Base-by-base conservation (phyloP, 1,140 invertebrate species). In the Cydia splendana region DNA sequence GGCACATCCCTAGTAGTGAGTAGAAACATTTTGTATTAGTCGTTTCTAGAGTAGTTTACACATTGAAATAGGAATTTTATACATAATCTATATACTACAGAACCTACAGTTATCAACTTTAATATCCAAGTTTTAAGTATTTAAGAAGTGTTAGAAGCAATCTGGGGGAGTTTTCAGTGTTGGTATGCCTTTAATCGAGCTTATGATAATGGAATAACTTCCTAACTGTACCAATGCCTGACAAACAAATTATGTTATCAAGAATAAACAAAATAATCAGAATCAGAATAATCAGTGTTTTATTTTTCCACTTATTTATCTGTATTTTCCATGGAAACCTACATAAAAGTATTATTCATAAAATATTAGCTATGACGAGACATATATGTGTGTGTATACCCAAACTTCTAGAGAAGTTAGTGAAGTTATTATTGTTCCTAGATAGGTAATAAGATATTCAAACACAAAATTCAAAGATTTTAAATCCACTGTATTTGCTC, bases 401-500 rank as follows among this genome's bases (percentile, higher is more conserved):
- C n/a, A n/a, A n/a, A n/a, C n/a, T n/a, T n/a, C n/a, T n/a, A n/a
- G n/a, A n/a, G n/a, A n/a, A n/a, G n/a, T n/a, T n/a, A n/a, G 34
- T 34, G 34, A 34, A 5, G 4, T 34, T 34, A 5, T 6, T 6
- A 34, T 34, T 34, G 34, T 34, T 34, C 34, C 34, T 15, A 69
- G 30, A 78, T 78, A 78, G 51, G 10, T n/a, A n/a, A 48, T 53
- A 53, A 53, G n/a, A 18, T 53, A 81, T 78, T 84, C 42, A 85
- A 85, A 86, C 79, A 81, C 79, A 65, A 75, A 65, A 5, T 67
- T 73, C 34, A 67, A 81, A 78, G 77, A 83, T 84, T 82, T 79
- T 79, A 85, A 77, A 74, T 85, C 53, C 77, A 82, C 80, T 91
- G 85, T 91, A 91, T 91, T 90, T 85, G 76, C 84, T 82, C 80